Conservation (phyloP, 2,888 invertebrate genomes). For the Sarcophaga subvicina region DNA sequence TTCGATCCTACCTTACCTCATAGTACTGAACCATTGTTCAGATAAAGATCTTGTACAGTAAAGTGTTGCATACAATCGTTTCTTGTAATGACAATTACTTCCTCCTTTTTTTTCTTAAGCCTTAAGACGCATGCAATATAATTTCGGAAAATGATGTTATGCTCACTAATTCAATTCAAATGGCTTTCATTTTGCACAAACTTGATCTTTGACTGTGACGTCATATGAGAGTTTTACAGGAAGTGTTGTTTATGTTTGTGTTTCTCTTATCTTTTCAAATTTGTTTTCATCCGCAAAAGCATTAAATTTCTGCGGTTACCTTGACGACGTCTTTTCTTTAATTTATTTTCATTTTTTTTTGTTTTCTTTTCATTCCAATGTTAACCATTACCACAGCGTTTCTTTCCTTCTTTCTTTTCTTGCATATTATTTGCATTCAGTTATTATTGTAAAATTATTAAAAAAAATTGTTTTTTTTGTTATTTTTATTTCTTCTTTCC, state of each 20-base stretch:
- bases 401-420: background rate
- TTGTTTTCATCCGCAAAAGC: background rate
- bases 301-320: slow-evolving; percentile 18
- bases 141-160: too few relatives aligned
- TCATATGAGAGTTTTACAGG: background rate
- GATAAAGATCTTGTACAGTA: too few relatives aligned
- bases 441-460: slow-evolving; percentile 34
- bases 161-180: background rate
- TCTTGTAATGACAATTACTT: too few relatives aligned
- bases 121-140: too few relatives aligned
- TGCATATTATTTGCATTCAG: slow-evolving; percentile 39
- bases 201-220: background rate
- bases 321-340: background rate
- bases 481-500: background rate
- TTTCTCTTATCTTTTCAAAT: background rate
- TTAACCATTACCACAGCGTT: slow-evolving; percentile 1
- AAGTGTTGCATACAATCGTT: too few relatives aligned
- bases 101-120: too few relatives aligned
- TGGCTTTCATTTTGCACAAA: background rate
- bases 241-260: background rate
- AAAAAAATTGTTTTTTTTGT: background rate
- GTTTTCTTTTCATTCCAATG: background rate
- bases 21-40: too few relatives aligned
- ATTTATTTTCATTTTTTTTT: background rate
- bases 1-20: too few relatives aligned